Percentiles rank a stretch among this genome's conserved stretches.
These are phyloP conservation scores for Drosophila kuntzei DNA, from an alignment of 2,888 invertebrate genomes.

Conservation along the genomic window DNA sequence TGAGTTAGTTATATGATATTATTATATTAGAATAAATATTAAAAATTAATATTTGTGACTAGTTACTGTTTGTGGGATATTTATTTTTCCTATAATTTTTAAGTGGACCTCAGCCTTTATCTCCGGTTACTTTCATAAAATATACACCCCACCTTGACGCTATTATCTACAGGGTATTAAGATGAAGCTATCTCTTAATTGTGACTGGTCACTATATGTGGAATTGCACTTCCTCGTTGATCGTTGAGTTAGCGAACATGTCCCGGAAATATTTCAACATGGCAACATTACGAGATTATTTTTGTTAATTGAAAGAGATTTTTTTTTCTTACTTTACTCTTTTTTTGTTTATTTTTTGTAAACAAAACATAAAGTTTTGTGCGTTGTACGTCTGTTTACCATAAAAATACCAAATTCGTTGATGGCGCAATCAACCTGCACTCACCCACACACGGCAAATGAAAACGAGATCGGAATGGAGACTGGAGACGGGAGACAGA, in stretches of 20 bases:
- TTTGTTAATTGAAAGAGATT: conserved; percentile 20
- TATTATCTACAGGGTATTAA: background rate
- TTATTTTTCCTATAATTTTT: background rate
- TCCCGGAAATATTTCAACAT: conserved; percentile 67
- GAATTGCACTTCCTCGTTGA: conserved; percentile 56
- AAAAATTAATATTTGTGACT: too few relatives aligned
- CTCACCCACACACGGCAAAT: conserved; percentile 23
- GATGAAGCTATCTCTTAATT: conserved; percentile 8
- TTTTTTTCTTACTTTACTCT: too few relatives aligned
- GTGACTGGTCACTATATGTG: background rate
- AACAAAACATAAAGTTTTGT: conserved; percentile 67
- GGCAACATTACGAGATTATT: conserved; percentile 41
- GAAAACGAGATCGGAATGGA: conserved; percentile 40
- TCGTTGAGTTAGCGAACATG: conserved; percentile 13
- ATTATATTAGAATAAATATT: too few relatives aligned
- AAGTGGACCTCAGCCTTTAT: too few relatives aligned
- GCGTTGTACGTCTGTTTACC: conserved; percentile 50
- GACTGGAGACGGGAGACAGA: conserved; percentile 9
- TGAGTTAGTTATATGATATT: too few relatives aligned
- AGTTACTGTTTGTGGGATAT: background rate
- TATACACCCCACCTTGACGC: background rate
- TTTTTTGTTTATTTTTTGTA: conserved; percentile 39
- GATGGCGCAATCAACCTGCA: conserved; percentile 66
- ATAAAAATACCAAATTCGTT: conserved; percentile 62
- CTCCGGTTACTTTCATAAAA: too few relatives aligned